Conservation (phyloP, 2,797 vertebrate species). For the Atherinosoma microstoma region DNA sequence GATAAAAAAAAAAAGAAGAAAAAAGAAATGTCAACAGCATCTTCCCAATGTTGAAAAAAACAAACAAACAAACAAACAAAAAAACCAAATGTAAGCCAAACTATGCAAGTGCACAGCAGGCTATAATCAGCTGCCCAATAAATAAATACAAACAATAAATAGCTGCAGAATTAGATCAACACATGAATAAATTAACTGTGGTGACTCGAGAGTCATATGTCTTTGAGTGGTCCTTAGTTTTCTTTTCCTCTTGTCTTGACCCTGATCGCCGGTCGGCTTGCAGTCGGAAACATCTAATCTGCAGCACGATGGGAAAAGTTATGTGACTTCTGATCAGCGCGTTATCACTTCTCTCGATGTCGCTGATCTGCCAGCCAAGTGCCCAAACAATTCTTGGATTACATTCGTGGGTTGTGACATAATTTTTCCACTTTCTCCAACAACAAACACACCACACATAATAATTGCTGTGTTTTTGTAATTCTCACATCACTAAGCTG, state of each 20-base stretch:
- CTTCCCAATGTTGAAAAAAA: slow-evolving; percentile 43
- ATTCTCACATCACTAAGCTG: slow-evolving; percentile 39
- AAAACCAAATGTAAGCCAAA: slow-evolving; percentile 51
- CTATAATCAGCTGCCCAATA: slow-evolving; percentile 80
- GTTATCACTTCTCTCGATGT: slow-evolving; percentile 26
- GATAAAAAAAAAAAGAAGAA: slow-evolving; percentile 47
- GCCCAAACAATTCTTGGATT: slow-evolving; percentile 60
- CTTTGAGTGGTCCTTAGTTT: slow-evolving; percentile 58
- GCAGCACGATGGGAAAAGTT: slow-evolving; percentile 5
- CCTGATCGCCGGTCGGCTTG: slow-evolving; percentile 33
- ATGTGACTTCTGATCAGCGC: slow-evolving; percentile 28
- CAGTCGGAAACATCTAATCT: slow-evolving; percentile 23
- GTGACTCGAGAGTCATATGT: slow-evolving; percentile 47
- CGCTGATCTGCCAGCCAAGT: slow-evolving; percentile 29
- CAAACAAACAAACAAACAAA: slow-evolving; percentile 1
- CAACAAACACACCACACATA: slow-evolving; percentile 35
- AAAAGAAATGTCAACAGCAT: slow-evolving; percentile 58
- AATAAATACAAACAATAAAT: slow-evolving; percentile 87
- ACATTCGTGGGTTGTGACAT: slow-evolving; percentile 74
- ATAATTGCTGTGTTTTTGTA: slow-evolving; percentile 40
- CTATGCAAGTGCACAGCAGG: slow-evolving; percentile 65
- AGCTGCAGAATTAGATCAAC: slow-evolving; percentile 78
- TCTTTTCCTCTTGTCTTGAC: slow-evolving; percentile 35
- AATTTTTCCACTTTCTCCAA: slow-evolving; percentile 34
- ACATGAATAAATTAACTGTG: slow-evolving; percentile 82